Evolutionary conservation across 2,113 vertebrate genomes (phyloP).

Genomic region (Anser cygnoides): DNA sequence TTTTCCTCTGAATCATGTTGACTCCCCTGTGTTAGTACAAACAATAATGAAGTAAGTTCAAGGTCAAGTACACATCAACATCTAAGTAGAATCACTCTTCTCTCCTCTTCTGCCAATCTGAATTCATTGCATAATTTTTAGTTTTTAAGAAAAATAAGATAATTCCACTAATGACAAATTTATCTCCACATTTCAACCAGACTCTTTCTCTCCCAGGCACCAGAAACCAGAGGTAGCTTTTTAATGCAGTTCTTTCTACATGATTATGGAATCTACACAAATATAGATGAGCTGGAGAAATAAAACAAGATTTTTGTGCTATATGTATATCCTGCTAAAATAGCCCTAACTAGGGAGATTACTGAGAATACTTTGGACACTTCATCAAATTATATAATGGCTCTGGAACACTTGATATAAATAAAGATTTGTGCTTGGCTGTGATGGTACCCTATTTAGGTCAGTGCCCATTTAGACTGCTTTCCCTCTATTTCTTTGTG

Average conservation of each 20-base stretch:
- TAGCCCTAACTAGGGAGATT: not conserved
- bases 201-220: not conserved
- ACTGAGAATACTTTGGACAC: not conserved
- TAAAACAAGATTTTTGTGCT: not conserved
- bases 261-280: not conserved
- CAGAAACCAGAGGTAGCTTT: not conserved
- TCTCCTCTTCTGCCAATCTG: not conserved
- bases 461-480: slow-evolving; percentile 39
- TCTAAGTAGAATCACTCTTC: not conserved
- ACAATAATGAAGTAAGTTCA: not conserved
- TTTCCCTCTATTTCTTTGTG: slow-evolving; percentile 54
- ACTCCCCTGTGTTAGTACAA: not conserved
- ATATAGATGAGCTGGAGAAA: not conserved
- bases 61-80: not conserved
- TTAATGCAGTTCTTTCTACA: not conserved
- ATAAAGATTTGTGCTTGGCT: slow-evolving; percentile 4
- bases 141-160: not conserved
- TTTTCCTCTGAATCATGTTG: not conserved
- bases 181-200: not conserved
- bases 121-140: not conserved
- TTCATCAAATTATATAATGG: not conserved
- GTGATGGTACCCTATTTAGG: slow-evolving; percentile 12
- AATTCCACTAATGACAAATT: not conserved
- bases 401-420: not conserved
- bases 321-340: not conserved